Conservation (phyloP, 2,113 vertebrate species). For the Anarhynchus alexandrinus region DNA sequence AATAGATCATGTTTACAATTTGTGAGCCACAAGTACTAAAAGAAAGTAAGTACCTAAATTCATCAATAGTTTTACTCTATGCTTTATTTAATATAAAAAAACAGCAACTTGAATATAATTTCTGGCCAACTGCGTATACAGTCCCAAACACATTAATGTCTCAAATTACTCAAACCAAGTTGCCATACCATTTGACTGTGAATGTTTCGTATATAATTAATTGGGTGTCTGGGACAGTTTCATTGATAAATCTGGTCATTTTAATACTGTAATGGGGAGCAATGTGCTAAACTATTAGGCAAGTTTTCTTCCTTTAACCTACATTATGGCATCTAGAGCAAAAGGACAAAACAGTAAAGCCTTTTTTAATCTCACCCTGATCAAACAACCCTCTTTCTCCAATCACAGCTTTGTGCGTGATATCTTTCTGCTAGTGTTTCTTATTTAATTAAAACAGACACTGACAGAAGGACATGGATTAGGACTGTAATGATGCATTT, state of each 20-base stretch:
- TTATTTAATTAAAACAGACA: conserved; percentile 97
- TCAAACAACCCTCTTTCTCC: conserved; percentile 80
- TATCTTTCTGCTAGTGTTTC: conserved; percentile 83
- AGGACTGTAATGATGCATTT: conserved; percentile 89
- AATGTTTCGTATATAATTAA: conserved; percentile 64
- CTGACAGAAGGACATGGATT: conserved; percentile 94
- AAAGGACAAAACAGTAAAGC: conserved; percentile 85
- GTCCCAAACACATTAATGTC: background rate
- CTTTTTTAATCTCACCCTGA: conserved; percentile 88
- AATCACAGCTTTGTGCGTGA: conserved; percentile 81
- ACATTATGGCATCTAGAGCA: conserved; percentile 72
- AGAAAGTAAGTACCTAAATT: background rate
- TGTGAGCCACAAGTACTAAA: background rate
- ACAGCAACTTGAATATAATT: background rate
- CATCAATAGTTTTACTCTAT: background rate
- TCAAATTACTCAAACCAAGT: conserved; percentile 40
- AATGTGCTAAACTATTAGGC: conserved; percentile 63
- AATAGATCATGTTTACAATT: background rate
- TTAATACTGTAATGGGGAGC: conserved; percentile 49
- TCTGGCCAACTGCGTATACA: background rate
- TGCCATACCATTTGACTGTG: conserved; percentile 35
- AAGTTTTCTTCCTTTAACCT: conserved; percentile 70
- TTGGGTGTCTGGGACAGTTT: conserved; percentile 50
- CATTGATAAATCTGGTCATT: conserved; percentile 66
- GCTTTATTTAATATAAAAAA: conserved; percentile 4